Percentiles rank a stretch among this genome's conserved stretches.
phyloP scores from a whole-genome alignment of 2,888 invertebrate species.

The Branchinecta sandiegonensis region DNA sequence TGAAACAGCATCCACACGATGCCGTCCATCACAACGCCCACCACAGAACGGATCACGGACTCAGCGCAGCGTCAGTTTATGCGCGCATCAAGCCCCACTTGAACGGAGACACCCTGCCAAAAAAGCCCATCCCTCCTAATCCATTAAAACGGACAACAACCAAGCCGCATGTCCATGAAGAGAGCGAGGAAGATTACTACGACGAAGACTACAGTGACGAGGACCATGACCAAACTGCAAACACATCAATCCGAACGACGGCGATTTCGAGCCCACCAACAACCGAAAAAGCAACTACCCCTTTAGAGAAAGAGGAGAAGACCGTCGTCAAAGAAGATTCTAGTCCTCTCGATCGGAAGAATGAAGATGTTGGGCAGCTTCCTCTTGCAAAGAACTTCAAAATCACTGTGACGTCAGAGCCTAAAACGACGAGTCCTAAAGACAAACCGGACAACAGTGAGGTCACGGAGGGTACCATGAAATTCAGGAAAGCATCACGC shows the following conservation, averaged over 20 bases:
- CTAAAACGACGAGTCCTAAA: constrained; percentile 15
- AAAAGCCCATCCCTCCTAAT: background rate
- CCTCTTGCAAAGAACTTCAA: background rate
- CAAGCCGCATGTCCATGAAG: constrained; percentile 15
- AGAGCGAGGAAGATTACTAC: constrained; percentile 9
- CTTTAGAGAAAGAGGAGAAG: background rate
- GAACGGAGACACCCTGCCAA: constrained; percentile 8
- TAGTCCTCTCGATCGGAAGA: background rate
- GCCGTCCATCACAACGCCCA: background rate
- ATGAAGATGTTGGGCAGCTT: background rate
- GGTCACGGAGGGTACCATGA: background rate
- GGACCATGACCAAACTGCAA: background rate
- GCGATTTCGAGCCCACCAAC: background rate
- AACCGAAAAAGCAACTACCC: too few species aligned
- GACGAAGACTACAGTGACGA: constrained; percentile 1
- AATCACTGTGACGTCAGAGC: background rate
- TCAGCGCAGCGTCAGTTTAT: constrained; percentile 23
- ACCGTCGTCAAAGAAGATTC: background rate
- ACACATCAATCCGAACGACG: background rate
- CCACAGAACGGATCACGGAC: constrained; percentile 20
- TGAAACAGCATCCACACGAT: background rate
- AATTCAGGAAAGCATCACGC: constrained; percentile 1
- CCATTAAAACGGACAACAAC: constrained; percentile 14
- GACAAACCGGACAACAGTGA: background rate
- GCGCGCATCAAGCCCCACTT: constrained; percentile 20